These are phyloP conservation scores for Spodoptera exigua DNA, from an alignment of 2,888 invertebrate species.

Conservation along the genomic window DNA sequence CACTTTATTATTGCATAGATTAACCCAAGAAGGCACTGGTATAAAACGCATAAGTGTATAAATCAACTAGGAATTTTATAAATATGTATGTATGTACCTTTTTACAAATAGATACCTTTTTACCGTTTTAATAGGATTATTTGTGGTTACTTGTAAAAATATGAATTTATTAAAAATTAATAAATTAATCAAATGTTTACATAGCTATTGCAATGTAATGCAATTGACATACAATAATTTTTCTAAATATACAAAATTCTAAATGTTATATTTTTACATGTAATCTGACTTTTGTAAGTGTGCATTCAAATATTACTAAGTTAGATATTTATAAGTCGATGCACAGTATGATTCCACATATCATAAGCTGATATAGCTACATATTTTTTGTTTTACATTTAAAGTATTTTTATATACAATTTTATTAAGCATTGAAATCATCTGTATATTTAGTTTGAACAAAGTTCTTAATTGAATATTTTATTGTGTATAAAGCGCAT, in stretches of 20 bases:
- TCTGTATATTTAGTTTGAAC: constrained; percentile 83
- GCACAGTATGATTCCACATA: constrained; percentile 56
- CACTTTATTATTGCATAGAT: constrained; percentile 20
- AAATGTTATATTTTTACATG: constrained; percentile 29
- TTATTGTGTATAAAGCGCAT: constrained; percentile 66
- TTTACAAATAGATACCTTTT: constrained; percentile 38
- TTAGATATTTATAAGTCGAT: constrained; percentile 35
- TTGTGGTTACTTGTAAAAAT: too few species aligned
- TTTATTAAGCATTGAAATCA: constrained; percentile 52
- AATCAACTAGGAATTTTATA: constrained; percentile 28
- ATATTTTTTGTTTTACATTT: constrained; percentile 38
- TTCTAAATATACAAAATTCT: background rate
- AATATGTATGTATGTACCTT: constrained; percentile 26
- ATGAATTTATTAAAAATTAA: too few species aligned
- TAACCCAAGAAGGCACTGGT: constrained; percentile 42
- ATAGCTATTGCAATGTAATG: too few species aligned
- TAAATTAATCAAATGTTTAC: too few species aligned
- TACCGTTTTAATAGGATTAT: constrained; percentile 10
- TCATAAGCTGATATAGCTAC: constrained; percentile 55
- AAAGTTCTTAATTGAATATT: constrained; percentile 75
- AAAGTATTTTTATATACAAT: constrained; percentile 58
- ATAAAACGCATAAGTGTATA: constrained; percentile 36
- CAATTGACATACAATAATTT: too few species aligned
- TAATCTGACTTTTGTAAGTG: constrained; percentile 6
- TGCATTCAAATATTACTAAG: constrained; percentile 26